phyloP scores from a whole-genome alignment of 1,140 invertebrate genomes.

The Oncopeltus fasciatus region DNA sequence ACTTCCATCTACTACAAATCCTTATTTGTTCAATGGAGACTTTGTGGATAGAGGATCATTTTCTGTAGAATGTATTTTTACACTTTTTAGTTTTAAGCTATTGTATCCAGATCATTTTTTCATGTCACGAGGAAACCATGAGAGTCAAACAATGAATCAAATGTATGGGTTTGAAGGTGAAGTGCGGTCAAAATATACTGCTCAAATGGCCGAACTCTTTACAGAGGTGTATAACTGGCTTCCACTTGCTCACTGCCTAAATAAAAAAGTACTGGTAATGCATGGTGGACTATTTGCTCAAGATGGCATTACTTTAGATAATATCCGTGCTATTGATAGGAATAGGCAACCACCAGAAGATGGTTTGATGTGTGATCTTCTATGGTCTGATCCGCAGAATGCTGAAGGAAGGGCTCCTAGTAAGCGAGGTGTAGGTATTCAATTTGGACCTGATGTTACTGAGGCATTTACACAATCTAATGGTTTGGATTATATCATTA shows the following conservation, averaged over 20 bases:
- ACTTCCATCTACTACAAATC: conserved; percentile 83
- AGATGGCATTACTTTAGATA: conserved; percentile 80
- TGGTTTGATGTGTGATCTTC: conserved; percentile 91
- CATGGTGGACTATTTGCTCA: conserved; percentile 85
- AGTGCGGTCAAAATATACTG: conserved; percentile 87
- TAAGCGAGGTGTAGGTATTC: conserved; percentile 92
- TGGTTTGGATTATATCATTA: conserved; percentile 80
- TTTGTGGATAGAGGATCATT: conserved; percentile 99
- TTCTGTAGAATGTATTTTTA: conserved; percentile 98
- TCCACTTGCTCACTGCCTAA: conserved; percentile 90
- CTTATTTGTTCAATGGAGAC: conserved; percentile 97
- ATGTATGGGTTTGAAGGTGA: conserved; percentile 99
- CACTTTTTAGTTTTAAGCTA: conserved; percentile 91
- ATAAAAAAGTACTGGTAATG: conserved; percentile 81
- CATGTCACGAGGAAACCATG: conserved; percentile 97
- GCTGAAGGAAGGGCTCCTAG: conserved; percentile 72
- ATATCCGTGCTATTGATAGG: conserved; percentile 75
- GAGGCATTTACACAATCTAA: conserved; percentile 70
- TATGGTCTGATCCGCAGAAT: conserved; percentile 96
- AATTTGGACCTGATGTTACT: conserved; percentile 97
- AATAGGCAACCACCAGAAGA: conserved; percentile 95
- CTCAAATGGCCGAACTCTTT: conserved; percentile 90
- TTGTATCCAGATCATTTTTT: conserved; percentile 95
- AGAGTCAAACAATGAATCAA: conserved; percentile 96
- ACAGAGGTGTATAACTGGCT: conserved; percentile 98